phyloP scores from a whole-genome alignment of 2,888 invertebrate genomes.

The Macrophya alboannulata region DNA sequence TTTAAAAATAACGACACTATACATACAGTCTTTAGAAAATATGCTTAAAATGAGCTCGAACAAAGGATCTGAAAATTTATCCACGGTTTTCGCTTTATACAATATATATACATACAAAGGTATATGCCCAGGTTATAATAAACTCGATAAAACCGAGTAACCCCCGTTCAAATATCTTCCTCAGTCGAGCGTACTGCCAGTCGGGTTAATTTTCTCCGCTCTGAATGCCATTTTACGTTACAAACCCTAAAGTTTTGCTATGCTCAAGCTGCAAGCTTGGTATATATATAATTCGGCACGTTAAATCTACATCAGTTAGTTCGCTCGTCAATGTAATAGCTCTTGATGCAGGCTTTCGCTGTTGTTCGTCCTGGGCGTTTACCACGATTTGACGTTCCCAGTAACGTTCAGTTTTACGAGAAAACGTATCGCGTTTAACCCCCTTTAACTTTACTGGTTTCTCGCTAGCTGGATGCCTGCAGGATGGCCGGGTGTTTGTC shows the following conservation, averaged over 20 bases:
- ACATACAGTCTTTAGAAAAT: neutral
- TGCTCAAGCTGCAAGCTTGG: constrained; percentile 1
- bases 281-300: constrained; percentile 45
- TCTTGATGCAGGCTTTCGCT: constrained; percentile 20
- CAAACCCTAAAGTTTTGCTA: neutral
- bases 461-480: constrained; percentile 6
- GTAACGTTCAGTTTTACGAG: constrained; percentile 53
- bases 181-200: neutral
- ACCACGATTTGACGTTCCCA: constrained; percentile 47
- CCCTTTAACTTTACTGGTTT: constrained; percentile 41
- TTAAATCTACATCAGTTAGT: constrained; percentile 57
- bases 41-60: neutral
- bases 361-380: constrained; percentile 49
- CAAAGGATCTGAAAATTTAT: neutral
- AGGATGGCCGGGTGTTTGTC: constrained; percentile 9
- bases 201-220: constrained; percentile 17
- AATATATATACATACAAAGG: too few relatives aligned
- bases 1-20: neutral
- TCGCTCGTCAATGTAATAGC: constrained; percentile 46
- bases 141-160: neutral
- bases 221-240: neutral
- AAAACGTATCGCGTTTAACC: constrained; percentile 54
- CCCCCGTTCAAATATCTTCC: constrained; percentile 12
- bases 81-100: neutral
- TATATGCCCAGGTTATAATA: neutral